These are phyloP conservation scores for Alviniconcha strummeri DNA, from an alignment of 2,888 invertebrate species.

Conservation along the genomic window DNA sequence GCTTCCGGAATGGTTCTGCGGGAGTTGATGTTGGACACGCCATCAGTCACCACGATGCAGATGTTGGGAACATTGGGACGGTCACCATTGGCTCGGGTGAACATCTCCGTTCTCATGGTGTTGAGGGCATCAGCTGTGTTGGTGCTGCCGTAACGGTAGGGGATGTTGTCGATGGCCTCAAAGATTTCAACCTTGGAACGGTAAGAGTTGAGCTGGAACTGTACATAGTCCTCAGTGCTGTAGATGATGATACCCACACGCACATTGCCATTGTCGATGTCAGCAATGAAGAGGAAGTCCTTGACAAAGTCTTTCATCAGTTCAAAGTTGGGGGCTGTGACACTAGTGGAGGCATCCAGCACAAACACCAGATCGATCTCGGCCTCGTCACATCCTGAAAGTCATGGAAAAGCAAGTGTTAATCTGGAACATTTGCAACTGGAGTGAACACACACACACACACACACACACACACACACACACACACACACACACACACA, in stretches of 20 bases:
- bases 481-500: neutral
- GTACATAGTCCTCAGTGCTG: conserved; percentile 48
- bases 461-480: neutral
- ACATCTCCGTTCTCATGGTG: conserved; percentile 51
- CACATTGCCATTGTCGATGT: conserved; percentile 46
- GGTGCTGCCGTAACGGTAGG: conserved; percentile 52
- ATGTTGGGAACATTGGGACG: conserved; percentile 52
- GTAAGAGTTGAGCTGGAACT: conserved; percentile 56
- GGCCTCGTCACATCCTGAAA: conserved; percentile 38
- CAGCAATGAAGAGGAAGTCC: conserved; percentile 49
- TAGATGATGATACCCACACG: conserved; percentile 52
- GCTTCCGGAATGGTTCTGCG: conserved; percentile 60
- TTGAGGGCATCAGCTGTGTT: conserved; percentile 58
- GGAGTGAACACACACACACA: neutral
- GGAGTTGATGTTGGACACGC: conserved; percentile 58
- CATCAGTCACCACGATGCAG: conserved; percentile 56
- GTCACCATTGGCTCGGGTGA: conserved; percentile 49
- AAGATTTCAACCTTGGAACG: conserved; percentile 43
- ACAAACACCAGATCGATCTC: conserved; percentile 57
- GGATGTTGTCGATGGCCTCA: conserved; percentile 50
- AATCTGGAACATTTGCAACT: neutral
- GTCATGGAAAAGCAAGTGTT: neutral
- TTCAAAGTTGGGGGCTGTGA: conserved; percentile 54
- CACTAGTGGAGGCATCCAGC: conserved; percentile 60
- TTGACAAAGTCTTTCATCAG: conserved; percentile 54